Base-by-base conservation (phyloP, 2,113 vertebrate species). In the Petromus typicus region DNA sequence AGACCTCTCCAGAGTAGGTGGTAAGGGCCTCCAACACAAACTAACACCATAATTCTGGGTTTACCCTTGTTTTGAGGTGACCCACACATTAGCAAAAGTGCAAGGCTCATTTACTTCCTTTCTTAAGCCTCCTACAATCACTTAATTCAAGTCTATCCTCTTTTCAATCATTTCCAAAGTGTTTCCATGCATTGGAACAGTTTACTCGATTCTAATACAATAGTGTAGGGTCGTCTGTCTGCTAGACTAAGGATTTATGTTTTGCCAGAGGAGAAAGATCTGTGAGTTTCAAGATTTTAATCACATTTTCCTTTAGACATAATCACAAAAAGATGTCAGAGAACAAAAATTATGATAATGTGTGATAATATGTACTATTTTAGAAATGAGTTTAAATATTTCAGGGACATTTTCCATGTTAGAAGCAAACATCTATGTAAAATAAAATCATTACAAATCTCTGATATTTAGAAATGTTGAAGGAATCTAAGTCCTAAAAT, bases 151-250 rank as follows among this genome's bases (percentile, higher is more conserved):
- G 48, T 10, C 48, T 30, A 20, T 5, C 7, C 76, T 48, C 23
- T 45, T 56, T 45, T 48, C 7, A 78, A 16, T 83, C 23, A 61
- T 75, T 17, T 48, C 51, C 43, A 84, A 93, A 64, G 5, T 64
- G 32, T 13, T 20, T 43, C 3, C 7, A 17, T 48, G 3, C 17
- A 40, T 23, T 7, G 7, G 8, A 3, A 61, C 1, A 8, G 0
- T 20, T 94, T 66, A 69, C 45, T 3, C 48, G 45, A 13, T n/a
- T 56, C 5, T 10, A 48, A 20, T 51, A 14, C 34, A 34, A 8
- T 6, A 66, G 45, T 11, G 16, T 34, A 51, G 51, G 9, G 12
- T 45, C 12, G 37, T 57, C 40, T 18, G 12, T 45, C 27, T 67
- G 40, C 18, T 37, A 40, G 17, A 78, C 3, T 51, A 12, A 67